Evolutionary conservation across 2,888 invertebrate genomes (phyloP), one percentile per base, ranked within the genome.

Genomic region (Diploptera punctata): DNA sequence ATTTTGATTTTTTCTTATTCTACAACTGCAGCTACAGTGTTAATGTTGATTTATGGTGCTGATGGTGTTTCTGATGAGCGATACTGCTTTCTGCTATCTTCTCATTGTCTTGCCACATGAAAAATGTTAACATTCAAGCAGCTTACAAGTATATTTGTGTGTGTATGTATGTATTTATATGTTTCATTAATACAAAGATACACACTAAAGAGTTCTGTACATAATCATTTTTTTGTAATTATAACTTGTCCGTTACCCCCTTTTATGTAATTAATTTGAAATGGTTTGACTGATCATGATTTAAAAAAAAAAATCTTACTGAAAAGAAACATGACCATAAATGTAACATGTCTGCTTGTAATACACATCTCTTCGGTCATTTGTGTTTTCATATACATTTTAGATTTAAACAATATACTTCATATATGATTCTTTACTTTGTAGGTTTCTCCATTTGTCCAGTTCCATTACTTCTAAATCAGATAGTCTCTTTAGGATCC

Each of bases 1-100:
- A 57, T 57, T 57, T 31, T 29, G n/a, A 57, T 57, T 57, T 54
- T 9, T 24, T n/a, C 29, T 29, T 57, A 54, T 29, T 29, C 57
- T 57, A 57, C 1, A 57, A 29, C 24, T 57, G 29, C 57, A 57
- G 16, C 57, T 57, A 29, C n/a, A 21, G 9, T 52, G 5, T 24
- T 29, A 29, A 57, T 57, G 57, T 7, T 13, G 18, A 52, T 52
- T 29, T 29, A 57, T 54, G 57, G n/a, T n/a, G 18, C 13, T 57
- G n/a, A 13, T 57, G 18, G 1, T 26, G 24, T 29, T 57, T 52
- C n/a, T 29, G 5, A 29, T 57, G 57, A 57, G 21, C 7, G n/a
- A 57, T 57, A 57, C 24, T 54, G 54, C 57, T 57, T 26, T 29
- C 9, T 31, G 2, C 7, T n/a, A n/a, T 57, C 29, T 29, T 26